Evolutionary conservation across 2,888 invertebrate species (phyloP), one percentile per base, ranked within the genome.

Genomic region (Synergus laeviventris): DNA sequence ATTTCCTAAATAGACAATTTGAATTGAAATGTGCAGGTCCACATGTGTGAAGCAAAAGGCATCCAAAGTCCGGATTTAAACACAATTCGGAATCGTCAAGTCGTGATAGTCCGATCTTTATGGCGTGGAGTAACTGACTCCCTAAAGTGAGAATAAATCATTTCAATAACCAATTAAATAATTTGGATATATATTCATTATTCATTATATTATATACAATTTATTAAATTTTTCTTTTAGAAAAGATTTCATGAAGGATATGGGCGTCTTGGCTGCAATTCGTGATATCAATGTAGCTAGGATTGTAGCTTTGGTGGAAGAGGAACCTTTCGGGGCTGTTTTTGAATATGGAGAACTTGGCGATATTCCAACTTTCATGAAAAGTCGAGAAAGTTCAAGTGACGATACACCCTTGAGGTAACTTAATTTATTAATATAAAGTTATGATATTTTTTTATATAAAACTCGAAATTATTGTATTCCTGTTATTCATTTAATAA

Each of bases 341-440:
- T 94, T 97, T 86, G 97, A 97, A 91, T 97, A 97, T 91, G 96
- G 97, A 88, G 96, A 96, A 89, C 94, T 95, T 81, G 97, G 97
- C 38, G 97, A 97, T 88, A 93, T 98, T 79, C 95, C 96, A 82
- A 94, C 93, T 91, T 97, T 94, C 91, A 91, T 92, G 75, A 88
- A 89, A 76, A 88, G 84, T 75, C 89, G 86, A 66, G 83, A 86
- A 76, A 86, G 85, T 79, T 85, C 85, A 42, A 83, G 85, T 74
- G 84, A 85, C 79, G 86, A 87, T 54, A 78, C 83, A 21, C 84
- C 84, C 14, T 81, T 88, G 61, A 88, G 86, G 88, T 88, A 84
- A 76, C 49, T 49, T 56, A 75, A 75, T 45, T 18, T 39, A 31
- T 54, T 49, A 38, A 24, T 31, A 60, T 56, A 56, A 38, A 56